These are phyloP conservation scores for Apamea sordens DNA, from an alignment of 2,888 invertebrate species.

Conservation along the genomic window DNA sequence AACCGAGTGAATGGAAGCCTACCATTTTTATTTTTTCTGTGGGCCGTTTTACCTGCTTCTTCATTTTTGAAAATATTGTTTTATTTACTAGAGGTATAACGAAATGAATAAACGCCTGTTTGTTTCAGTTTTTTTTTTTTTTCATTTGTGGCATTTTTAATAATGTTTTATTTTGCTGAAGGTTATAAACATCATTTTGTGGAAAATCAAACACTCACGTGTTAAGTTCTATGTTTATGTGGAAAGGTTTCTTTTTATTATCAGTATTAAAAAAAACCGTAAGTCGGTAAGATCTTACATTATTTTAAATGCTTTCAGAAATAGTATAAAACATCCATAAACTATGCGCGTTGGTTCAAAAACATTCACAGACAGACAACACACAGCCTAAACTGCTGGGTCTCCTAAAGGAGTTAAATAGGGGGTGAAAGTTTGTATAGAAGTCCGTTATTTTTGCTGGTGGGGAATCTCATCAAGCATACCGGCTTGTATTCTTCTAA, in stretches of 20 bases:
- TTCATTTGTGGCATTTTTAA: background rate
- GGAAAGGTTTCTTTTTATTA: no score
- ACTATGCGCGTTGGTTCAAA: background rate
- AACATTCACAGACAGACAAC: background rate
- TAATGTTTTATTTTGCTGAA: background rate
- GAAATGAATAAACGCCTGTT: background rate
- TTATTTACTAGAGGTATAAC: background rate
- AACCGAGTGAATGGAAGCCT: conserved; percentile 8
- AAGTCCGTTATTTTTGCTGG: no score
- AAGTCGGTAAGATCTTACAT: no score
- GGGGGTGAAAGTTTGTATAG: no score
- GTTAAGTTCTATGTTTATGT: no score
- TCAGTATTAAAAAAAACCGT: no score
- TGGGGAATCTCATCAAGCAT: no score
- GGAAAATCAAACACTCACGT: no score
- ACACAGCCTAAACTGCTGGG: no score
- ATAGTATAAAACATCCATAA: background rate
- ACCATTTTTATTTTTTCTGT: background rate
- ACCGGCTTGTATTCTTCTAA: no score
- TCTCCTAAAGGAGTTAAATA: no score
- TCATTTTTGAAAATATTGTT: background rate
- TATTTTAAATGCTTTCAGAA: background rate
- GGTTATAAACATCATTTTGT: background rate
- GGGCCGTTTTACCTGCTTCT: background rate
- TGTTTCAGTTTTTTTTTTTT: background rate